Evolutionary conservation across 2,888 invertebrate genomes (phyloP).

Genomic region (Lepidocyrtinus sp.): DNA sequence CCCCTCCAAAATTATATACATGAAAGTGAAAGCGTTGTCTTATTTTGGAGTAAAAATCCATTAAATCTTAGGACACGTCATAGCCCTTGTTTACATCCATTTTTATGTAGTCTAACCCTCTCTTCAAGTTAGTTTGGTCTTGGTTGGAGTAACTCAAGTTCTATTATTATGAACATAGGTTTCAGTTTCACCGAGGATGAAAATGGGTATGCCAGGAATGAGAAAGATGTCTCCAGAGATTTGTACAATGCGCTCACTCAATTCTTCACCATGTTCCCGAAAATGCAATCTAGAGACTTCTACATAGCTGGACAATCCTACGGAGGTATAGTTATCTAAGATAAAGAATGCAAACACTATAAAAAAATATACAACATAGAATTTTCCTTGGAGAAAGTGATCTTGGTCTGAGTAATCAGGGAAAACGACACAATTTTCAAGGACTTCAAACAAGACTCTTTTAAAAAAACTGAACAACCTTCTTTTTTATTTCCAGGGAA

Average conservation of each 20-base stretch:
- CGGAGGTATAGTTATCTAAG: slow-evolving; percentile 76
- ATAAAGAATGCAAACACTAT: background rate
- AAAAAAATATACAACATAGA: slow-evolving; percentile 20
- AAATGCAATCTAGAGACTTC: slow-evolving; percentile 83
- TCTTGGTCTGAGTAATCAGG: background rate
- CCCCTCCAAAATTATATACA: too few relatives aligned
- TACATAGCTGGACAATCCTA: slow-evolving; percentile 93
- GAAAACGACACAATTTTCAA: slow-evolving; percentile 64
- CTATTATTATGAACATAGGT: slow-evolving; percentile 74
- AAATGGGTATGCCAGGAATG: slow-evolving; percentile 84
- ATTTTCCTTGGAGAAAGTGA: too few relatives aligned
- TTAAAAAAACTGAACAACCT: too few relatives aligned
- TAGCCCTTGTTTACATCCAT: background rate
- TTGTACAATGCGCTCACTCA: slow-evolving; percentile 84
- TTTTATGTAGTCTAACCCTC: too few relatives aligned
- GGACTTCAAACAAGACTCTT: slow-evolving; percentile 65
- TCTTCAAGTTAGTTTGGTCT: too few relatives aligned
- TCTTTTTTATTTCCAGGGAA: slow-evolving; percentile 74
- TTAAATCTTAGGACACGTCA: slow-evolving; percentile 6
- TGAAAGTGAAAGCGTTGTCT: background rate
- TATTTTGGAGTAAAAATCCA: slow-evolving; percentile 22
- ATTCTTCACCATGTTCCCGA: slow-evolving; percentile 88
- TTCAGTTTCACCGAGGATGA: slow-evolving; percentile 88
- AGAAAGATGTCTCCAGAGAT: slow-evolving; percentile 85
- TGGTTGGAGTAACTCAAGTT: too few relatives aligned